phyloP scores from a whole-genome alignment of 2,797 vertebrate genomes.

The Lepus oiostolus region DNA sequence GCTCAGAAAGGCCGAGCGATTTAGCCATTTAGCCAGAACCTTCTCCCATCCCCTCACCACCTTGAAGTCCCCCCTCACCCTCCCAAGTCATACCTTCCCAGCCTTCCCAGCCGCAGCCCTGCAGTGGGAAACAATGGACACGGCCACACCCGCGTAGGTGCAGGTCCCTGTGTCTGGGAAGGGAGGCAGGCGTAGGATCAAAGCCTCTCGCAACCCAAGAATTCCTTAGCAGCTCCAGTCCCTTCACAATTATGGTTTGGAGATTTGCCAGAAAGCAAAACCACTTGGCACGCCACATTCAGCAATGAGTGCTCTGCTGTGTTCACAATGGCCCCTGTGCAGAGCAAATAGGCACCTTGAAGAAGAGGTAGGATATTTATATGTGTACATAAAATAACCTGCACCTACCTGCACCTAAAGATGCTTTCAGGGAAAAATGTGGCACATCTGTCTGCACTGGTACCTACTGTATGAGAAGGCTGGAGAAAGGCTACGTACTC shows the following conservation, averaged over 20 bases:
- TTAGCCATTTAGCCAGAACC: constrained; percentile 45
- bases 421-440: constrained; percentile 44
- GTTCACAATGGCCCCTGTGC: constrained; percentile 80
- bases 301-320: constrained; percentile 81
- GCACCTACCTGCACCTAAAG: not conserved
- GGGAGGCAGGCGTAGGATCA: constrained; percentile 87
- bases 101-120: constrained; percentile 57
- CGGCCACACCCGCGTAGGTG: constrained; percentile 69
- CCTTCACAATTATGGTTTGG: constrained; percentile 88
- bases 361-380: constrained; percentile 72
- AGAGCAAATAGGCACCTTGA: constrained; percentile 74
- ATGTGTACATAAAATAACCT: constrained; percentile 67
- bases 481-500: not conserved
- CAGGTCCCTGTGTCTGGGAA: constrained; percentile 14
- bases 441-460: not conserved
- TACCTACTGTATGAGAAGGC: constrained; percentile 7
- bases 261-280: constrained; percentile 78
- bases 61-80: constrained; percentile 63
- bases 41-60: constrained; percentile 62
- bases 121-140: constrained; percentile 64
- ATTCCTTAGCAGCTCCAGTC: constrained; percentile 89
- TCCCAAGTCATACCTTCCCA: not conserved
- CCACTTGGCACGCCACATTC: constrained; percentile 80
- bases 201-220: constrained; percentile 90
- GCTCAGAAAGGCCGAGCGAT: constrained; percentile 21